Evolutionary conservation across 2,888 invertebrate species (phyloP), one percentile per base, ranked within the genome.

Genomic region (Flexamia atlantica): DNA sequence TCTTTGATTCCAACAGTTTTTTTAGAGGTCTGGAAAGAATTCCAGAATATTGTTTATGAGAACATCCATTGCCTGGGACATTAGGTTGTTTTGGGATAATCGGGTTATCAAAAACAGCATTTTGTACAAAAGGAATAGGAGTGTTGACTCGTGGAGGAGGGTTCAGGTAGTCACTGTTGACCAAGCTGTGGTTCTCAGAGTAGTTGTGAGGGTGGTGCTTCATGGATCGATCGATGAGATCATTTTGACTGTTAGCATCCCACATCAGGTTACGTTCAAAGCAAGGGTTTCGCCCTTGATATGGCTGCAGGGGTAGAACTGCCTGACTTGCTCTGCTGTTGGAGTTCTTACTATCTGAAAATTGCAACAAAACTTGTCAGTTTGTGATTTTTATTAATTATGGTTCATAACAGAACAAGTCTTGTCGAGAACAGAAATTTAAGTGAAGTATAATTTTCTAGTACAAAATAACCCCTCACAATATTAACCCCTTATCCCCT

Each of bases 201-300:
- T 68, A 88, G 88, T 87, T 85, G 86, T 74, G 86, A 89, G 85
- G 88, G 89, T 82, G 64, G 76, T 84, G 84, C 42, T 84, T 84
- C 84, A 84, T 84, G 20, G 84, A 84, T 9, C 79, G 57, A 28
- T 84, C 84, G 20, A 84, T 74, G n/a, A 82, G 25, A 32, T 82
- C 82, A 25, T 72, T 20, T 12, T 70, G 50, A 23, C 68, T 25
- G 46, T 72, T 82, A 23, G 53, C 28, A 25, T 72, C 72, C 53
- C 82, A 82, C 82, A 82, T 82, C 87, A 94, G 90, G 90, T 97
- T 97, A 12, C 96, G 91, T 88, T 96, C 96, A 88, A 95, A 92
- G 86, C 97, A 97, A 12, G 95, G 94, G 91, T 97, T 97, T 36
- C 96, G 92, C 0, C 97, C 97, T 89, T 97, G 96, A 90, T 96